Evolutionary conservation across 2,797 vertebrate species (phyloP).

Genomic region (Tapirus indicus): DNA sequence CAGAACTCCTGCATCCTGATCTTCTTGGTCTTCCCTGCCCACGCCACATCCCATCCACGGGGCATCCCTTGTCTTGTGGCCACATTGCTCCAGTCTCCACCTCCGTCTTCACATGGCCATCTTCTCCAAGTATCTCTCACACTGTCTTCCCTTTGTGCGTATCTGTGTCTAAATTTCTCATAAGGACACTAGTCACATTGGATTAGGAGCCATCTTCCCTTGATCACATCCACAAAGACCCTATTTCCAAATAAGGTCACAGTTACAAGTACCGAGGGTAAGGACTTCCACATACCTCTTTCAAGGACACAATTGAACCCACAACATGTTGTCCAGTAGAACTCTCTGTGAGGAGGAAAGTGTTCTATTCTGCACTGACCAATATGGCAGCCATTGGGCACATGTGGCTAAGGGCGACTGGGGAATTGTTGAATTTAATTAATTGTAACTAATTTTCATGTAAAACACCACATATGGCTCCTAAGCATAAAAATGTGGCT

Average conservation of each 20-base stretch:
- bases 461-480: not conserved
- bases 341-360: not conserved
- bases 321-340: no score
- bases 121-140: not conserved
- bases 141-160: not conserved
- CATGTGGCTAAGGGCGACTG: not conserved
- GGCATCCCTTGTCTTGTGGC: no score
- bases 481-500: not conserved
- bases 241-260: no score
- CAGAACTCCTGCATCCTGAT: accelerated
- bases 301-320: not conserved
- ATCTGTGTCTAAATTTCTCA: no score
- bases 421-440: not conserved
- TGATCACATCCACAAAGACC: not conserved
- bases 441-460: not conserved
- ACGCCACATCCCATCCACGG: accelerated
- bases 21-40: no score
- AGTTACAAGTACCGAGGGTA: accelerated
- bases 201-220: no score
- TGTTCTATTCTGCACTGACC: accelerated
- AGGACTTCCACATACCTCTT: no score
- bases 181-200: not conserved
- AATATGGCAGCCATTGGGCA: not conserved
- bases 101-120: no score
- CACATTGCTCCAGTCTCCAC: not conserved